Evolutionary conservation across 2,113 vertebrate species (phyloP).

Genomic region (Gymnocephalus cernua): DNA sequence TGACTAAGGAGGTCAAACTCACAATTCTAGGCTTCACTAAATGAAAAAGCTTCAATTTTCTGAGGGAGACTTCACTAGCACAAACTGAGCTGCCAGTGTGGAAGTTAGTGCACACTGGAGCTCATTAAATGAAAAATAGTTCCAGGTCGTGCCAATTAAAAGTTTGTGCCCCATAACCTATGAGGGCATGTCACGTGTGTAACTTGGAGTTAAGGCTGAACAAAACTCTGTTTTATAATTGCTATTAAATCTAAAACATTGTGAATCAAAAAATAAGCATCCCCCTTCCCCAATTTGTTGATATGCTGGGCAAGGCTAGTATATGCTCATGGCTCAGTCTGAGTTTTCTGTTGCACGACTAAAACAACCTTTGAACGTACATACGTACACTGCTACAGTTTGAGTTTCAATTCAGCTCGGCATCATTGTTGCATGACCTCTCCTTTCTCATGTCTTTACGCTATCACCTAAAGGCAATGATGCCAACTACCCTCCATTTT

Average conservation of each 20-base stretch:
- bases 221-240: not conserved
- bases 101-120: conserved; percentile 16
- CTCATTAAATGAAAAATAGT: conserved; percentile 4
- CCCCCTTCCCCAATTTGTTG: not conserved
- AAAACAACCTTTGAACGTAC: too few species aligned
- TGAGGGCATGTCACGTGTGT: not conserved
- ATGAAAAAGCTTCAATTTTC: not conserved
- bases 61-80: not conserved
- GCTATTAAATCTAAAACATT: not conserved
- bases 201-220: not conserved
- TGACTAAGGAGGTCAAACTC: conserved; percentile 8
- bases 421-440: not conserved
- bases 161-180: conserved; percentile 7
- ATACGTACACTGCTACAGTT: too few species aligned
- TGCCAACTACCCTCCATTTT: not conserved
- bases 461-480: not conserved
- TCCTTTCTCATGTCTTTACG: not conserved
- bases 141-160: conserved; percentile 21
- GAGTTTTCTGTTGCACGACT: too few species aligned
- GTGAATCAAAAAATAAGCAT: not conserved
- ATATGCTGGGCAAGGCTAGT: not conserved
- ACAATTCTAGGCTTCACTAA: not conserved
- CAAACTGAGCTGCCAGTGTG: not conserved
- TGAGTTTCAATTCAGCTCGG: not conserved
- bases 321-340: not conserved